Base-by-base conservation (phyloP, 2,113 vertebrate species). In the Oenanthe melanoleuca region DNA sequence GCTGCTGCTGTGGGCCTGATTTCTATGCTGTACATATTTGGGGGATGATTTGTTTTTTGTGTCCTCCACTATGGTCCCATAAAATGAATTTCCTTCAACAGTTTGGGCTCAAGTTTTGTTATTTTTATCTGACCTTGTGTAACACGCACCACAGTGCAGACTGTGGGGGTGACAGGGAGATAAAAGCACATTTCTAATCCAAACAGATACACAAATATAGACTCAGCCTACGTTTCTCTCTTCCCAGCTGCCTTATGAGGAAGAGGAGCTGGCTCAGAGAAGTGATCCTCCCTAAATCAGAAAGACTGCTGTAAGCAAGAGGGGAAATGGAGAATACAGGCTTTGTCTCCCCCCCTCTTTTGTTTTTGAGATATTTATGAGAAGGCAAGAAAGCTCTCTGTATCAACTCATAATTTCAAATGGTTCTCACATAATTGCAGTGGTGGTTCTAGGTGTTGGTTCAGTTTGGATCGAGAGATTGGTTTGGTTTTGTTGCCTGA, bases 171-270 rank as follows among this genome's bases (percentile, higher is more conserved):
- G 80, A 61, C 1, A 90, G 79, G 67, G 80, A 92, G 53, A 80
- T 77, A 82, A 92, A 95, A 92, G 34, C 28, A 49, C 55, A 33
- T 90, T 96, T 92, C 64, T 80, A 83, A 92, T 72, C 63, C 75
- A 75, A 85, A 93, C 63, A 86, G 47, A 82, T 59, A 50, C 1
- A 13, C 57, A 82, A 60, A 90, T 95, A 82, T 40, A 92, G 93
- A 61, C 44, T 69, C 79, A 92, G 67, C 88, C 88, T 61, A 80
- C 80, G 7, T 85, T 92, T 74, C 70, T 61, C 65, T 92, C 87
- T 92, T 95, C 56, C 52, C 84, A 92, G 73, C 26, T 91, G 78
- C 87, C 87, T 71, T 64, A 47, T 53, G 92, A 81, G 89, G 81
- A 94, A 92, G 85, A 71, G 61, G 50, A 94, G 37, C 33, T 89